Conservation (phyloP, 2,113 vertebrate species). For the Nettapus auritus region DNA sequence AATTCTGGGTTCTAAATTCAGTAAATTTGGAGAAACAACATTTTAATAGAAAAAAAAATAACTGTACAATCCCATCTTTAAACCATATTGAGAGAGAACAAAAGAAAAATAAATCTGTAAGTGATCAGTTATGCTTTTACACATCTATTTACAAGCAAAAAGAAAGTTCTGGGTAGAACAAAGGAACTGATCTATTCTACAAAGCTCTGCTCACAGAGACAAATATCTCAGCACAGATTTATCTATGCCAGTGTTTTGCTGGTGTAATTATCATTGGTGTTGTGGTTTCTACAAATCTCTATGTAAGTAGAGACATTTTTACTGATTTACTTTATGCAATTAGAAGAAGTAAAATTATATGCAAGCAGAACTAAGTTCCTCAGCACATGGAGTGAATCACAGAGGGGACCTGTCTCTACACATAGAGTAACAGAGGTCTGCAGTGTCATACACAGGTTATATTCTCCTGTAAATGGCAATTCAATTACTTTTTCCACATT, state of each 20-base stretch:
- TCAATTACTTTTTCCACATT: background rate
- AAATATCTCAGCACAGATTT: background rate
- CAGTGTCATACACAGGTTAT: background rate
- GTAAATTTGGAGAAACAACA: background rate
- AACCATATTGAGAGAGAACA: background rate
- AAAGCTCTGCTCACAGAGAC: background rate
- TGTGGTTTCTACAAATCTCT: background rate
- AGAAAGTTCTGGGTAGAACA: background rate
- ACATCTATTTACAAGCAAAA: background rate
- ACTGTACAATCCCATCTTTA: background rate
- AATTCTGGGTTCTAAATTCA: background rate
- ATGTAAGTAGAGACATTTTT: accelerated
- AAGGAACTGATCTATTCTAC: background rate
- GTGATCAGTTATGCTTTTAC: background rate
- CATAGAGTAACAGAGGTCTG: background rate
- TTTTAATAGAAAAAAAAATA: background rate
- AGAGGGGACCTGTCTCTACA: background rate
- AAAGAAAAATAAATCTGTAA: background rate
- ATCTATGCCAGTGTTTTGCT: background rate
- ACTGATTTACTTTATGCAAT: background rate
- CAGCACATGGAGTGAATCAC: background rate
- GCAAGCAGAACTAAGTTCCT: background rate
- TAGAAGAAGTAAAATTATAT: background rate
- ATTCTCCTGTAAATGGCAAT: background rate
- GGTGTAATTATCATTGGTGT: background rate